Evolutionary conservation across 2,888 invertebrate genomes (phyloP).

Genomic region (Hipparchia semele): DNA sequence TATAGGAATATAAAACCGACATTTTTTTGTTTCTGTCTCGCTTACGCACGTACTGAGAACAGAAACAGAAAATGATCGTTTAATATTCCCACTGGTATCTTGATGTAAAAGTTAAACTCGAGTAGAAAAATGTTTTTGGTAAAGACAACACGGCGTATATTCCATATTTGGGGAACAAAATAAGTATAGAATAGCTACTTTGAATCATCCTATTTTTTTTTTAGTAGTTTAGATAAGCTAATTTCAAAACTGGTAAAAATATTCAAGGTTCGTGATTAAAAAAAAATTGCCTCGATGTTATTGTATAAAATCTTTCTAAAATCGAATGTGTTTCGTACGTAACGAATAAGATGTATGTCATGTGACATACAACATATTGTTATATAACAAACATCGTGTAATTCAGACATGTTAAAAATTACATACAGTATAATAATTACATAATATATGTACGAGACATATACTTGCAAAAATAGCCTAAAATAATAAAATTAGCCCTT

Average conservation of each 20-base stretch:
- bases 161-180: not conserved
- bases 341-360: too few species aligned
- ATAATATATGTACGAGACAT: not conserved
- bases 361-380: too few species aligned
- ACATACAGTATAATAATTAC: not conserved
- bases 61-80: not conserved
- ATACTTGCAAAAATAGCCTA: not conserved
- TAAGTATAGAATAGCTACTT: slow-evolving; percentile 6
- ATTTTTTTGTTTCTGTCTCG: too few species aligned
- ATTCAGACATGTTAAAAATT: not conserved
- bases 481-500: not conserved
- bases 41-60: too few species aligned
- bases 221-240: too few species aligned
- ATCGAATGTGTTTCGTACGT: not conserved
- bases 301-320: not conserved
- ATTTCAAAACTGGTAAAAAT: too few species aligned
- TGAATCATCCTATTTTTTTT: not conserved
- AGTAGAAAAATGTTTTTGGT: not conserved
- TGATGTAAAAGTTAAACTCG: not conserved
- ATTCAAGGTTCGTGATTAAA: too few species aligned
- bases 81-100: not conserved
- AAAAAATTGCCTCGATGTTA: too few species aligned
- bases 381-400: not conserved
- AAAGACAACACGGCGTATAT: not conserved
- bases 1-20: too few species aligned